These are phyloP conservation scores for Enteromius fasciolatus DNA, from an alignment of 2,797 vertebrate genomes.

Conservation along the genomic window DNA sequence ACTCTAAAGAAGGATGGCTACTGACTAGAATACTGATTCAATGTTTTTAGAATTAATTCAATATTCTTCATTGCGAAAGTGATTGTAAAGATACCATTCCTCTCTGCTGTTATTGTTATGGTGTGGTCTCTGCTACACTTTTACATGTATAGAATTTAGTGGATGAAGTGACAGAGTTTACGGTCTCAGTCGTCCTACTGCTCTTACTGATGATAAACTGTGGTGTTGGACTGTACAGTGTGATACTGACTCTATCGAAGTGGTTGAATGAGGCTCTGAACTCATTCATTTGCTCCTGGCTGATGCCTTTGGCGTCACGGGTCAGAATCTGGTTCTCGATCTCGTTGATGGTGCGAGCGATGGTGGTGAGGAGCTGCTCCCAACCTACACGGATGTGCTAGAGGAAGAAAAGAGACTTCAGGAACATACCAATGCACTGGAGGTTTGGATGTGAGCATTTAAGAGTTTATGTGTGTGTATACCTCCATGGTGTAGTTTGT, in stretches of 20 bases:
- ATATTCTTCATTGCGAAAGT: neutral
- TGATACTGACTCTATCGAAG: constrained; percentile 92
- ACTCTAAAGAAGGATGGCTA: neutral
- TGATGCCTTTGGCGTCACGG: constrained; percentile 97
- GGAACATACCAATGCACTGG: neutral
- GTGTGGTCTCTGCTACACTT: neutral
- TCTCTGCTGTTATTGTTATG: neutral
- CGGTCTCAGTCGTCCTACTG: neutral
- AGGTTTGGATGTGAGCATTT: neutral
- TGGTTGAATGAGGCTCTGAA: constrained; percentile 98
- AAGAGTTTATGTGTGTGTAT: constrained; percentile 30
- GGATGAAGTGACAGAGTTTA: neutral
- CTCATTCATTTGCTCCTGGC: constrained; percentile 96
- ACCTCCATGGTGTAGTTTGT: constrained; percentile 99
- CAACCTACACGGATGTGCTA: constrained; percentile 98
- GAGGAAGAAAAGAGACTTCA: constrained; percentile 6
- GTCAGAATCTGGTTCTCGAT: constrained; percentile 98
- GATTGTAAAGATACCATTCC: neutral
- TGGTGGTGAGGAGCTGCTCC: constrained; percentile 98
- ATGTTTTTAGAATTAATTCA: neutral
- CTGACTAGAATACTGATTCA: neutral
- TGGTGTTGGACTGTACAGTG: constrained; percentile 11
- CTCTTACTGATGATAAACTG: constrained; percentile 7
- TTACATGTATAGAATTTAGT: neutral
- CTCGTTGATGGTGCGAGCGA: constrained; percentile 95